Evolutionary conservation across 53 echinoderm and acorn worm species (phyloP).

Genomic region (Antedon mediterranea): DNA sequence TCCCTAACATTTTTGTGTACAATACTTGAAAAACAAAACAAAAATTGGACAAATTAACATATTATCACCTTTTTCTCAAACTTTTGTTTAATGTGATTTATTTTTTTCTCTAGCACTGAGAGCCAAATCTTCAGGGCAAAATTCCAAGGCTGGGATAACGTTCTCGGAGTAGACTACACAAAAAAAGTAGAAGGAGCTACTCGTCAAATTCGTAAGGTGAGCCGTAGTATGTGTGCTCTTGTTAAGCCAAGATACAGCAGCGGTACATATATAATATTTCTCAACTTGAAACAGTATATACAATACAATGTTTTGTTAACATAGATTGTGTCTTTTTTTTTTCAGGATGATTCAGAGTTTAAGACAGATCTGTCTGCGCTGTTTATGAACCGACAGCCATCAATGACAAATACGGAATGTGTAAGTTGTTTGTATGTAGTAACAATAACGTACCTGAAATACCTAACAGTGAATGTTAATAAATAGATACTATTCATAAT

Average conservation of each 20-base stretch:
- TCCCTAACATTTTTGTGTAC: no score
- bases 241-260: background rate
- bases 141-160: constrained; percentile 93
- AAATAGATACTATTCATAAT: background rate
- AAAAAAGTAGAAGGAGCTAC: constrained; percentile 46
- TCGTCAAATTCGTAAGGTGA: constrained; percentile 44
- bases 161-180: constrained; percentile 90
- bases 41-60: no score
- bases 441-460: no score
- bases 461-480: background rate
- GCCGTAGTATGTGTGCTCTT: no score
- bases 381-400: constrained; percentile 89
- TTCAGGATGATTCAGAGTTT: constrained; percentile 64
- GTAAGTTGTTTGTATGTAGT: constrained; percentile 33
- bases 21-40: no score
- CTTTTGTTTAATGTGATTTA: background rate
- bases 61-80: background rate
- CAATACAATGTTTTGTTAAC: background rate
- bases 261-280: no score
- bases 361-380: constrained; percentile 90
- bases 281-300: no score
- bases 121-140: constrained; percentile 87
- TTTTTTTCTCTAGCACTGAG: constrained; percentile 36
- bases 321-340: constrained; percentile 9
- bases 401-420: constrained; percentile 61